Conservation (phyloP, 2,888 invertebrate species). For the Rhagium mordax region DNA sequence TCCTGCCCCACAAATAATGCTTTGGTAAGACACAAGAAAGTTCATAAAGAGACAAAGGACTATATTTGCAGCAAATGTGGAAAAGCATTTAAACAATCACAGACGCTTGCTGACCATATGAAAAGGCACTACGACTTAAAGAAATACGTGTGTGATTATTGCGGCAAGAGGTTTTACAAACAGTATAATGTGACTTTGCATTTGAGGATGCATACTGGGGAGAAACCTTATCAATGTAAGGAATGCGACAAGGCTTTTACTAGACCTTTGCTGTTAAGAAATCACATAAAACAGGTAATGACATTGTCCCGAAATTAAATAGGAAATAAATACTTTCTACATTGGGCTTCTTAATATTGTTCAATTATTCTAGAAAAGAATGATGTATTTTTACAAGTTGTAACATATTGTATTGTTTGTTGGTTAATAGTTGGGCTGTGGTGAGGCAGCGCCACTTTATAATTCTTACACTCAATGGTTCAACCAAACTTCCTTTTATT, state of each 20-base stretch:
- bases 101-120: conserved; percentile 1
- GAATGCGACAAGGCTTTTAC: conserved; percentile 8
- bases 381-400: too few relatives aligned
- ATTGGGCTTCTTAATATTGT: too few relatives aligned
- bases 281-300: conserved; percentile 14
- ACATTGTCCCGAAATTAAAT: background rate
- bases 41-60: conserved; percentile 9
- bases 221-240: conserved; percentile 12
- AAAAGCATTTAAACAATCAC: conserved; percentile 15
- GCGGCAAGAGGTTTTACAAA: conserved; percentile 4
- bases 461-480: too few relatives aligned
- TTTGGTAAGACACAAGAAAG: background rate
- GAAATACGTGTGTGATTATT: conserved; percentile 2
- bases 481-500: too few relatives aligned
- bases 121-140: conserved; percentile 1
- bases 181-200: conserved; percentile 17
- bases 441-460: too few relatives aligned
- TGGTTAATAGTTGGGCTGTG: too few relatives aligned
- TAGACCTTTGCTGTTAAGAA: conserved; percentile 2
- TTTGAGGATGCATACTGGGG: conserved; percentile 4
- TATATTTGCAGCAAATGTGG: conserved; percentile 13
- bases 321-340: too few relatives aligned
- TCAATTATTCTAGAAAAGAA: too few relatives aligned
- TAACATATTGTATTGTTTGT: too few relatives aligned
- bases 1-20: conserved; percentile 1